Conservation (phyloP, 2,888 invertebrate species). For the Chymomyza caudatula region DNA sequence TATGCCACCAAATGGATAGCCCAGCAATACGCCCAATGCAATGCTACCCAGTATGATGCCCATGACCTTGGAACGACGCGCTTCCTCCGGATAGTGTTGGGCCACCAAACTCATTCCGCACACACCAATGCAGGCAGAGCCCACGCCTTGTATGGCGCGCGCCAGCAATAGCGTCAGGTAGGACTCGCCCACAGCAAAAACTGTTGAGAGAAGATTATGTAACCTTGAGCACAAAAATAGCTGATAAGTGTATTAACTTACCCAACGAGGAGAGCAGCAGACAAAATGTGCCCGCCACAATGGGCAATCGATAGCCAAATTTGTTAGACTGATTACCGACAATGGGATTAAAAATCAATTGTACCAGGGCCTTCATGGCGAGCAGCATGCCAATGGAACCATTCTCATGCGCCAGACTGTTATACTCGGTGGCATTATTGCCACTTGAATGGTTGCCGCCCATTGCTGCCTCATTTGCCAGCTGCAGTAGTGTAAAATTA, state of each 20-base stretch:
- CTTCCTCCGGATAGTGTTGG: constrained; percentile 78
- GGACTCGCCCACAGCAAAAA: constrained; percentile 86
- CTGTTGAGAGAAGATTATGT: constrained; percentile 76
- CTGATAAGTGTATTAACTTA: constrained; percentile 77
- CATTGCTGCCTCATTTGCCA: constrained; percentile 39
- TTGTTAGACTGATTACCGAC: constrained; percentile 84
- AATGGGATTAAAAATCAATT: constrained; percentile 86
- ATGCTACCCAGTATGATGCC: constrained; percentile 89
- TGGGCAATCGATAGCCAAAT: constrained; percentile 83
- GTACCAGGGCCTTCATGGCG: constrained; percentile 89
- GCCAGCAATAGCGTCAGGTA: constrained; percentile 85
- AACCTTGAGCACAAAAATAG: constrained; percentile 8
- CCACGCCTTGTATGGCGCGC: constrained; percentile 87
- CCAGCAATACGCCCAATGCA: constrained; percentile 88
- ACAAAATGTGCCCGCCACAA: constrained; percentile 84
- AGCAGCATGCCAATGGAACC: constrained; percentile 84
- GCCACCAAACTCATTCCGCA: constrained; percentile 91
- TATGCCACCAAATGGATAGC: constrained; percentile 89
- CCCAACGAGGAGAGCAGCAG: constrained; percentile 84
- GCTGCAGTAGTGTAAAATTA: constrained; percentile 72
- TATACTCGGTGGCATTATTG: constrained; percentile 42
- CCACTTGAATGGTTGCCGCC: constrained; percentile 35
- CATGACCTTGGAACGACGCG: constrained; percentile 83
- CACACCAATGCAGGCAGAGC: constrained; percentile 88
- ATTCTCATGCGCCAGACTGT: constrained; percentile 81